These are phyloP conservation scores for Oryctolagus cuniculus DNA, from an alignment of 2,113 vertebrate species.

Conservation along the genomic window mOryCun1.1 NC_091434.1:137008501-137009000, in stretches of 20 bases:
- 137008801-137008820: background rate
- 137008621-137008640: no score
- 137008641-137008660: no score
- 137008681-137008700: background rate
- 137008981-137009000: no score
- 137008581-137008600: no score
- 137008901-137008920: background rate
- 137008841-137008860: background rate
- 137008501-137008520: no score
- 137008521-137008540: no score
- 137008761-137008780: background rate
- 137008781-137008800: background rate
- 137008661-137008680: background rate
- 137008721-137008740: background rate
- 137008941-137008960: no score
- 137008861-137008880: background rate
- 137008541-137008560: no score
- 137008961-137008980: no score
- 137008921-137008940: background rate
- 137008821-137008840: background rate
- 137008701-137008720: background rate
- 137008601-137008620: no score
- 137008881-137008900: background rate
- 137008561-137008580: no score
- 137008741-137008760: background rate